These are phyloP conservation scores for Lophotriccus pileatus DNA, from an alignment of 2,797 vertebrate species.

Conservation along the genomic window DNA sequence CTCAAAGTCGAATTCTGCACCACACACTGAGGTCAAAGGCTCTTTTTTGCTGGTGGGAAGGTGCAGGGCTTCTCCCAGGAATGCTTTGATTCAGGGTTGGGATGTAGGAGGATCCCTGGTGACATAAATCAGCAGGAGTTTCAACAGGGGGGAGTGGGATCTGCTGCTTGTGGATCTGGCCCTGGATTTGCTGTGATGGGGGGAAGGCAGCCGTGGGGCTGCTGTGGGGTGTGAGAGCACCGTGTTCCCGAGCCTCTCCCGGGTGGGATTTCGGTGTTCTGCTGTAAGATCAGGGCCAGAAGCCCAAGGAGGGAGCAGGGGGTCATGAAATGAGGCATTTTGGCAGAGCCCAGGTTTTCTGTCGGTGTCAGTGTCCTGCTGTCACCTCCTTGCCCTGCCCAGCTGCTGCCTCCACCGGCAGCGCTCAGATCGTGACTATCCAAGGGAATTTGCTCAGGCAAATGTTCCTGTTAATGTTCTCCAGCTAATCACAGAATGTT, in stretches of 20 bases:
- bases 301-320: not conserved
- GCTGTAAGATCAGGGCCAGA: not conserved
- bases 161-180: not conserved
- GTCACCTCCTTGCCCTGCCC: not conserved
- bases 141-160: not conserved
- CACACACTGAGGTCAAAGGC: not conserved
- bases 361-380: not conserved
- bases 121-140: not conserved
- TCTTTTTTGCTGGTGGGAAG: not conserved
- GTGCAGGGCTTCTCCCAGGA: not conserved
- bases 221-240: not conserved
- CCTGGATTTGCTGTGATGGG: fast-evolving
- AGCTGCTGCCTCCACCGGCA: not conserved
- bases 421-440: not conserved
- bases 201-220: not conserved
- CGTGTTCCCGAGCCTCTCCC: fast-evolving
- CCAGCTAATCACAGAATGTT: not conserved
- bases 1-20: slow-evolving; percentile 65
- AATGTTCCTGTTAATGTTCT: not conserved
- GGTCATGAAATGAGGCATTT: fast-evolving
- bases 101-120: not conserved
- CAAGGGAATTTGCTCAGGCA: slow-evolving; percentile 5
- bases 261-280: fast-evolving
- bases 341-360: not conserved
- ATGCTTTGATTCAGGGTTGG: not conserved